Base-by-base conservation (phyloP, 2,113 vertebrate species). In the Physeter macrocephalus region DNA sequence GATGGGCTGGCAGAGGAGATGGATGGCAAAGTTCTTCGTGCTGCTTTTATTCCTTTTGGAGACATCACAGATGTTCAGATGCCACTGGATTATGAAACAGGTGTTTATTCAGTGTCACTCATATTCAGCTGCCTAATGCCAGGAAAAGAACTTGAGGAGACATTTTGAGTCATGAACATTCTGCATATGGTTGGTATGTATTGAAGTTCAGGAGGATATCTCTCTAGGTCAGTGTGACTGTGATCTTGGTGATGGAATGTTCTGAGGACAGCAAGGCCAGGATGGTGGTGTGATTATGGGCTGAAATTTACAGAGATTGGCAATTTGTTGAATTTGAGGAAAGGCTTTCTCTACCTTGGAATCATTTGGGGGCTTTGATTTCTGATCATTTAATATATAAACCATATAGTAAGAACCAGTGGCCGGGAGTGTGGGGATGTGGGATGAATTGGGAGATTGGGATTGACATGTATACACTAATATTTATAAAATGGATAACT, bases 41-140 rank as follows among this genome's bases (percentile, higher is more conserved):
- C 99, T 1, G 99, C 99, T 9, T 99, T 99, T 90, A 99, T 99
- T 98, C 99, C 99, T 1, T 99, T 99, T 94, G 99, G 99, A 15
- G 99, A 99, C 97, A 98, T 99, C 95, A 99, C 98, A 64, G 99
- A 99, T 97, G 99, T 99, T 98, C 99, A 99, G 98, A 99, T 99
- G 86, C 99, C 99, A 0, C 97, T 99, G 93, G 99, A 99, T 97
- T 99, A 99, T 98, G 99, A 99, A 98, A 99, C 99, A 1, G 99
- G 99, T 99, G 88, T 94, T 39, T 41, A 49, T 29, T 52, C 71
- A 25, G 1, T 62, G 17, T 31, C 43, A 67, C 67, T 87, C 18
- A 36, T 46, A 36, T 90, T 94, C 89, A 36, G 27, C 46, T 95
- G 83, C 64, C 83, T 93, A n/a, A 74, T 88, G 39, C 52, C n/a